Conservation (phyloP, 2,888 invertebrate species). For the Pelosia muscerda region DNA sequence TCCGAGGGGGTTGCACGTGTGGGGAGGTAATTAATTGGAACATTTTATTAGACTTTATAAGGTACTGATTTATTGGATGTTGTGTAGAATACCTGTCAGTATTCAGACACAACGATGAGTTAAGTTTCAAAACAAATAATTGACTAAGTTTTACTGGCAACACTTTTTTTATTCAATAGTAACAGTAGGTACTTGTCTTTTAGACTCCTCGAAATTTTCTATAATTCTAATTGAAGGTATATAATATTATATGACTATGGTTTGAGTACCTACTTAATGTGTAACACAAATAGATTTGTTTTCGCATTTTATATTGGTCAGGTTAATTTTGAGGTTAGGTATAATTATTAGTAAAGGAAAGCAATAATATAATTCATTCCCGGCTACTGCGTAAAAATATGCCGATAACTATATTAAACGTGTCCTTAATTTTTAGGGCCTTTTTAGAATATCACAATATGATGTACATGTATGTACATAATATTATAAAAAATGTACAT, state of each 20-base stretch:
- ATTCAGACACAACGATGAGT: neutral
- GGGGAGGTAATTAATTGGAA: constrained; percentile 57
- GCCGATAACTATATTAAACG: neutral
- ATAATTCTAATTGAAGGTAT: neutral
- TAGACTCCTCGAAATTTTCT: too few relatives aligned
- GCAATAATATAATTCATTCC: neutral
- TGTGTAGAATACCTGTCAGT: constrained; percentile 1
- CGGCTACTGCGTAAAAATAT: neutral
- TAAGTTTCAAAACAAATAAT: neutral
- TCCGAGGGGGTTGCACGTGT: constrained; percentile 44
- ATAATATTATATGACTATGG: neutral
- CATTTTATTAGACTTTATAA: constrained; percentile 51
- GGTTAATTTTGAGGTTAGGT: neutral
- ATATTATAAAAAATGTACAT: too few relatives aligned
- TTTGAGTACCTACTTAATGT: neutral
- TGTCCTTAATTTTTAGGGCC: neutral
- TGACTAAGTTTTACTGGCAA: too few relatives aligned
- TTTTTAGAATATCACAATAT: neutral
- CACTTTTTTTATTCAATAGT: too few relatives aligned
- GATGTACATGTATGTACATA: neutral
- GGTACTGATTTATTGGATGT: constrained; percentile 44
- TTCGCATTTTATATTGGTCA: neutral
- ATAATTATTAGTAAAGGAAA: neutral
- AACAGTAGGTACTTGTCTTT: too few relatives aligned
- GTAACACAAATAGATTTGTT: neutral